These are phyloP conservation scores for Apis florea DNA, from an alignment of 1,140 invertebrate genomes.

Conservation along the genomic window DNA sequence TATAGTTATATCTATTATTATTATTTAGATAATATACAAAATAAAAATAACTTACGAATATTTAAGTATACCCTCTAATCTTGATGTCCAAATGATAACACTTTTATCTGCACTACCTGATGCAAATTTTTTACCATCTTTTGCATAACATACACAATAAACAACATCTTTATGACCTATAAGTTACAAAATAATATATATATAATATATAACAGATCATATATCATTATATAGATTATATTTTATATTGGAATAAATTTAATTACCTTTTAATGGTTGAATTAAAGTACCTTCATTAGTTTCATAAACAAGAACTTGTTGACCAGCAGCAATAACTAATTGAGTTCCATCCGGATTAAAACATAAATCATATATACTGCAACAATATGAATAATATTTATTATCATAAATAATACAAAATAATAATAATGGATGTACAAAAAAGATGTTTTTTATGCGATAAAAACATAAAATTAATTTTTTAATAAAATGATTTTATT, in stretches of 20 bases:
- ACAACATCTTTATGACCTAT: conserved; percentile 95
- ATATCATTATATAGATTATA: no score
- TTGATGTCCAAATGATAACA: conserved; percentile 99
- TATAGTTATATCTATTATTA: background rate
- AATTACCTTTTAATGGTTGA: conserved; percentile 91
- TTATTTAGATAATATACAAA: conserved; percentile 18
- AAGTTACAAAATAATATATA: conserved; percentile 18
- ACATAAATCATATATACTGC: conserved; percentile 95
- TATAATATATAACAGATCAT: background rate
- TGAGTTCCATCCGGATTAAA: conserved; percentile 97
- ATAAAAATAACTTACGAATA: conserved; percentile 90
- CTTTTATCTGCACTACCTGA: conserved; percentile 98
- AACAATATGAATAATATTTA: conserved; percentile 72
- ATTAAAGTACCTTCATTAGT: conserved; percentile 94
- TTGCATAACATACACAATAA: conserved; percentile 95
- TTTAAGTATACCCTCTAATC: conserved; percentile 97
- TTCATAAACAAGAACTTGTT: conserved; percentile 96
- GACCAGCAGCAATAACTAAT: conserved; percentile 95
- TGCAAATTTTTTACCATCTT: conserved; percentile 98
- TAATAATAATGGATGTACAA: background rate
- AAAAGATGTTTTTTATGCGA: background rate
- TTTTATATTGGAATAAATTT: background rate
- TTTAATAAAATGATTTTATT: background rate
- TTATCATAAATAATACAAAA: background rate
- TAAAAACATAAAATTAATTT: background rate